phyloP scores from a whole-genome alignment of 1,140 invertebrate species.

The Gryon sp. region DNA sequence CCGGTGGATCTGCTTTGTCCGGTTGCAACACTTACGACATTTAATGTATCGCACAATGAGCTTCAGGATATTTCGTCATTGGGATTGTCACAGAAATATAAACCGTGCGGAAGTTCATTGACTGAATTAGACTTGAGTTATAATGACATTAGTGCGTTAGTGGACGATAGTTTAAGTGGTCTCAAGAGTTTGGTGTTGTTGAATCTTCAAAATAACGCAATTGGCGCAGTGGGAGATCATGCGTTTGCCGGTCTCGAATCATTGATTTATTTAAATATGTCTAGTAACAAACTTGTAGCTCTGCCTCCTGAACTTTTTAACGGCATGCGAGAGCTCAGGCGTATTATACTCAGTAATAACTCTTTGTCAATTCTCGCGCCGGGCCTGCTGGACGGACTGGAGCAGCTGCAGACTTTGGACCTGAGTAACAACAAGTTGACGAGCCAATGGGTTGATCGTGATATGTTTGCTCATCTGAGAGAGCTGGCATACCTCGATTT shows the following conservation, averaged over 20 bases:
- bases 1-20: conserved; percentile 88
- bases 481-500: conserved; percentile 88
- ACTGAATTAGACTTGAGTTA: conserved; percentile 86
- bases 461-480: conserved; percentile 87
- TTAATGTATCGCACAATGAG: conserved; percentile 90
- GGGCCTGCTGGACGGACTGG: conserved; percentile 86
- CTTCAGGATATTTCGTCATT: conserved; percentile 87
- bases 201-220: conserved; percentile 86
- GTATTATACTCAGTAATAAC: conserved; percentile 90
- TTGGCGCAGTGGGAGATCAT: conserved; percentile 85
- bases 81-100: conserved; percentile 84
- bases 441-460: conserved; percentile 87
- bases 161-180: conserved; percentile 85
- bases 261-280: conserved; percentile 86
- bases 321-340: conserved; percentile 83
- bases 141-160: conserved; percentile 85
- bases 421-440: conserved; percentile 88
- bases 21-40: conserved; percentile 83
- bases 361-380: conserved; percentile 87
- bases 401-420: conserved; percentile 88
- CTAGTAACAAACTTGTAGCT: conserved; percentile 87
- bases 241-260: conserved; percentile 84
- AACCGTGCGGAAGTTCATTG: conserved; percentile 83
- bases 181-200: conserved; percentile 84
- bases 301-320: conserved; percentile 87